Conservation (phyloP, 2,113 vertebrate species). For the Orientallactaga bullata region DNA sequence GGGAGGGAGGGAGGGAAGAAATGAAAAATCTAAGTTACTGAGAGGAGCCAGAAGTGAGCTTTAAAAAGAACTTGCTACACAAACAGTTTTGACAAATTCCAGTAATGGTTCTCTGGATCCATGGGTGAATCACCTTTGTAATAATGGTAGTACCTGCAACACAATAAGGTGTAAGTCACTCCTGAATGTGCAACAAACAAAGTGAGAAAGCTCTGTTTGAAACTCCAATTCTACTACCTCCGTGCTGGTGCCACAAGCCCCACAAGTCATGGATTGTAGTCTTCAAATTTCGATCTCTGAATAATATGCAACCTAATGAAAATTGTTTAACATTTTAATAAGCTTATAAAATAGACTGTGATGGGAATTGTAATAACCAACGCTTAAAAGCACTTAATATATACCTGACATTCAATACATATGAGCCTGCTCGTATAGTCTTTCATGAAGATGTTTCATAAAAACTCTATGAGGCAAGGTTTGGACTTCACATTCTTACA, state of each 20-base stretch:
- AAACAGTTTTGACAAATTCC: background rate
- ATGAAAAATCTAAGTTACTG: background rate
- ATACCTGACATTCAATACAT: background rate
- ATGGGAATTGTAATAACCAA: background rate
- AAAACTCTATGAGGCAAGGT: background rate
- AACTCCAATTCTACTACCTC: background rate
- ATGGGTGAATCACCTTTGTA: background rate
- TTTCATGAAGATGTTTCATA: background rate
- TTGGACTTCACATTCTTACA: constrained; percentile 20
- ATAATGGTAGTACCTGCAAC: background rate
- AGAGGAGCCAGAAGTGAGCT: background rate
- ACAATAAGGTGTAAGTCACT: background rate
- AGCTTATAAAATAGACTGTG: background rate
- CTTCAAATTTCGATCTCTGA: constrained; percentile 42
- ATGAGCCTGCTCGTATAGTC: background rate
- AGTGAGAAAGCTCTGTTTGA: constrained; percentile 3
- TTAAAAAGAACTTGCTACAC: background rate
- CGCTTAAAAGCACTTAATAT: background rate
- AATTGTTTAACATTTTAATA: constrained; percentile 8
- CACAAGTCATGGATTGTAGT: background rate
- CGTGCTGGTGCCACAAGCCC: background rate
- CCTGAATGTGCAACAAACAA: background rate
- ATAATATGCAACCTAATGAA: background rate
- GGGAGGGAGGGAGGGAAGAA: too few species aligned
- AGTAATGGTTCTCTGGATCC: background rate